Evolutionary conservation across 2,888 invertebrate genomes (phyloP).

Genomic region (Buathra laborator): DNA sequence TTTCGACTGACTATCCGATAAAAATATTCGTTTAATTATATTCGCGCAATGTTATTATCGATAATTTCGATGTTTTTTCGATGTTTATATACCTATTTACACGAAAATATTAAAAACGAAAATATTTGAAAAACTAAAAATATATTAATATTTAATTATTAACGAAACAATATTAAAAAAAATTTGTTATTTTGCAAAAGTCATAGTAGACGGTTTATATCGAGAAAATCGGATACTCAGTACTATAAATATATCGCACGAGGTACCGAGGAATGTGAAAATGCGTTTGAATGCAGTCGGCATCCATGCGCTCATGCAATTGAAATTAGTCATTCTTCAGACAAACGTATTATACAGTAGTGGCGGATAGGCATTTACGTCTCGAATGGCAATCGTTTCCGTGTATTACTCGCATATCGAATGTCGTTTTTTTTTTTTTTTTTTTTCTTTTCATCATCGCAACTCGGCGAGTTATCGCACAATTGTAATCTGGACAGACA

Average conservation of each 20-base stretch:
- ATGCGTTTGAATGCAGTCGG: constrained; percentile 56
- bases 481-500: constrained; percentile 40
- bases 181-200: constrained; percentile 17
- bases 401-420: constrained; percentile 38
- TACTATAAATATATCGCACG: constrained; percentile 36
- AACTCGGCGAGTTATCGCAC: constrained; percentile 18
- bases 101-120: no score
- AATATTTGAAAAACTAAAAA: no score
- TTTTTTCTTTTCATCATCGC: constrained; percentile 1
- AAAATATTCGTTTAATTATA: no score
- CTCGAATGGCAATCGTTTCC: constrained; percentile 60
- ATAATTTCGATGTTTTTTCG: no score
- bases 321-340: constrained; percentile 60
- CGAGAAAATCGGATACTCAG: constrained; percentile 24
- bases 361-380: constrained; percentile 31
- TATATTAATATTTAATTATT: no score
- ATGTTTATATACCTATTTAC: no score
- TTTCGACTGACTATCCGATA: neutral
- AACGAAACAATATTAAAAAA: neutral
- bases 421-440: constrained; percentile 1
- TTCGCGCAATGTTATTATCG: no score
- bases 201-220: constrained; percentile 19
- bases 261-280: constrained; percentile 58
- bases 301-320: constrained; percentile 58
- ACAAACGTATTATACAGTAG: neutral